Evolutionary conservation across 2,797 vertebrate species (phyloP).

Genomic region (Apogon hyalosoma): DNA sequence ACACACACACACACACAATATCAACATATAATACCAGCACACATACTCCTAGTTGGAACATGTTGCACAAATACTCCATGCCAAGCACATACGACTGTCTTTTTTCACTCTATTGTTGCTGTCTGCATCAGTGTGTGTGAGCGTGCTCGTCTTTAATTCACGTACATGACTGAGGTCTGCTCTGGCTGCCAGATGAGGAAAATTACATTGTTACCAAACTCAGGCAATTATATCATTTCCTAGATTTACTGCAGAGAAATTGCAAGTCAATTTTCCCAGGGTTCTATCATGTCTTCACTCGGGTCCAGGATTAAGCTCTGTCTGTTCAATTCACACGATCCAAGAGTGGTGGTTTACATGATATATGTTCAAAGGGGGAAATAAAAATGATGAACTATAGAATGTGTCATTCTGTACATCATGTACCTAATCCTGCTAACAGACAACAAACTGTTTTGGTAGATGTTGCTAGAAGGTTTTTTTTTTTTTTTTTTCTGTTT

Average conservation of each 20-base stretch:
- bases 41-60: conserved; percentile 8
- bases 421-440: not conserved
- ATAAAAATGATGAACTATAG: conserved; percentile 1
- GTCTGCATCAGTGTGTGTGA: not conserved
- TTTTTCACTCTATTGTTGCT: not conserved
- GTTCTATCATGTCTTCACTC: conserved; percentile 19
- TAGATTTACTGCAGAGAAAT: conserved; percentile 43
- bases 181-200: conserved; percentile 34
- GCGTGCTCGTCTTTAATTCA: conserved; percentile 21
- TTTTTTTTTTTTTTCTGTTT: too few species aligned
- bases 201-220: conserved; percentile 41
- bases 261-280: conserved; percentile 25
- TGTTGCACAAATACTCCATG: conserved; percentile 5
- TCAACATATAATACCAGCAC: not conserved
- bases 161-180: conserved; percentile 13
- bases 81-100: not conserved
- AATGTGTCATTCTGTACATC: not conserved
- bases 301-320: not conserved
- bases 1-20: not conserved
- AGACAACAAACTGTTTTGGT: not conserved
- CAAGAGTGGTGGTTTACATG: not conserved
- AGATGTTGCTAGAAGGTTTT: too few species aligned
- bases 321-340: conserved; percentile 1
- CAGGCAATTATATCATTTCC: conserved; percentile 51
- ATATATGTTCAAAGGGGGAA: conserved; percentile 1